Percentiles rank a stretch among this genome's conserved stretches.
phyloP scores from a whole-genome alignment of 1,140 invertebrate genomes.

The Phymastichus coffea region DNA sequence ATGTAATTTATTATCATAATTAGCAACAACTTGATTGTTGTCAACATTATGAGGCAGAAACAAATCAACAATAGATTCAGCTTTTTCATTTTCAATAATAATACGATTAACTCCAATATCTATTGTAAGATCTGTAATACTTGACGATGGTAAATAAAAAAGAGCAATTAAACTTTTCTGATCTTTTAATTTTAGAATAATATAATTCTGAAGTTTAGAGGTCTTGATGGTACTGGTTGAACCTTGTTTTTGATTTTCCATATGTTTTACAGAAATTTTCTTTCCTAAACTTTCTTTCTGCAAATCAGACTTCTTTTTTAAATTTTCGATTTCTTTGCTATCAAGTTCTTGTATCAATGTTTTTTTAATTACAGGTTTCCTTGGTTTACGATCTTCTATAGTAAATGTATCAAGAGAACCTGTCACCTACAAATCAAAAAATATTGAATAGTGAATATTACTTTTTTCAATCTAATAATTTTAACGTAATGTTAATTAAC shows the following conservation, averaged over 20 bases:
- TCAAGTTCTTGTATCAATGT: slow-evolving; percentile 61
- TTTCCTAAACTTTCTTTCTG: slow-evolving; percentile 35
- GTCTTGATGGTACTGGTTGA: slow-evolving; percentile 56
- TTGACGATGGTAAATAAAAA: slow-evolving; percentile 58
- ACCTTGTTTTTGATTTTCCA: slow-evolving; percentile 51
- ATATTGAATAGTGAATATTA: neutral
- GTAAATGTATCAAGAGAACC: slow-evolving; percentile 72
- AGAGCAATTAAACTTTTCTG: slow-evolving; percentile 25
- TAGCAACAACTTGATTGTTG: slow-evolving; percentile 60
- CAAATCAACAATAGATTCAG: slow-evolving; percentile 65
- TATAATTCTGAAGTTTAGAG: slow-evolving; percentile 41
- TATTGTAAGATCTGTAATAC: slow-evolving; percentile 59
- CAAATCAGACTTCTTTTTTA: slow-evolving; percentile 35
- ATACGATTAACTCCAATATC: slow-evolving; percentile 74
- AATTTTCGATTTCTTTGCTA: slow-evolving; percentile 27
- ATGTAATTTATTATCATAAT: slow-evolving; percentile 63
- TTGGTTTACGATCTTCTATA: slow-evolving; percentile 67
- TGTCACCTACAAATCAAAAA: slow-evolving; percentile 50
- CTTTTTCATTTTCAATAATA: slow-evolving; percentile 61
- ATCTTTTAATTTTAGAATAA: slow-evolving; percentile 21
- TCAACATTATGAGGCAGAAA: slow-evolving; percentile 66
- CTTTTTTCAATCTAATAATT: neutral
- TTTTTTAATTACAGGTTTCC: slow-evolving; percentile 43
- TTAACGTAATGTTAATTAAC: slow-evolving; percentile 32
- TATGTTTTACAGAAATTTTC: slow-evolving; percentile 55